Percentiles rank a stretch among this genome's conserved stretches.
phyloP scores from a whole-genome alignment of 2,797 vertebrate genomes.

The Girardinus metallicus region DNA sequence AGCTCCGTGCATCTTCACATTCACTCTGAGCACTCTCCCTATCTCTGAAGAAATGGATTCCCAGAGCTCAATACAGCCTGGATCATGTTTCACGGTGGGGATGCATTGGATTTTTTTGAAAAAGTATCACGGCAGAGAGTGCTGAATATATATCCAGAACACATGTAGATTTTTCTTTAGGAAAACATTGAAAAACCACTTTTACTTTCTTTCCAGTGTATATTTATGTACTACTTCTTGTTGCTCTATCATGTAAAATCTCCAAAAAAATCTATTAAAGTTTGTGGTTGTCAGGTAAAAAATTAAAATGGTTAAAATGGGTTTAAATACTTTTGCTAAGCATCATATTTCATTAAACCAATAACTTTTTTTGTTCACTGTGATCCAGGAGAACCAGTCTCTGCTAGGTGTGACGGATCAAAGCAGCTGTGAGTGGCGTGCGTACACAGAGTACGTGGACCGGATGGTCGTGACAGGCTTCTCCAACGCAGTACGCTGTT shows the following conservation, averaged over 20 bases:
- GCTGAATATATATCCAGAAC: not conserved
- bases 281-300: not conserved
- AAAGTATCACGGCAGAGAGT: no score
- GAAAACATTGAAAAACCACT: not conserved
- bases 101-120: not conserved
- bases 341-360: not conserved
- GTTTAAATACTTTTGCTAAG: not conserved
- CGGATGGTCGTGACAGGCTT: slow-evolving; percentile 82
- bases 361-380: not conserved
- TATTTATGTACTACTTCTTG: not conserved
- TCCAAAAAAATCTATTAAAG: not conserved
- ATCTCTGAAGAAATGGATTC: not conserved
- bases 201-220: not conserved
- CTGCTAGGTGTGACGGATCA: slow-evolving; percentile 78
- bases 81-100: not conserved
- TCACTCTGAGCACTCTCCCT: not conserved
- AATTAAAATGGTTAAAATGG: not conserved
- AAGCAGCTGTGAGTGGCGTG: slow-evolving; percentile 81
- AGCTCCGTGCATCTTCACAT: not conserved
- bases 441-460: slow-evolving; percentile 83
- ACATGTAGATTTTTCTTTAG: not conserved
- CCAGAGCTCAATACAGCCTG: not conserved
- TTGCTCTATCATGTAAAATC: not conserved
- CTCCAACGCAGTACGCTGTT: slow-evolving; percentile 82
- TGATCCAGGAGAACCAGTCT: slow-evolving; percentile 82